Evolutionary conservation across 2,888 invertebrate species (phyloP).

Genomic region (Holacanthella duospinosa): DNA sequence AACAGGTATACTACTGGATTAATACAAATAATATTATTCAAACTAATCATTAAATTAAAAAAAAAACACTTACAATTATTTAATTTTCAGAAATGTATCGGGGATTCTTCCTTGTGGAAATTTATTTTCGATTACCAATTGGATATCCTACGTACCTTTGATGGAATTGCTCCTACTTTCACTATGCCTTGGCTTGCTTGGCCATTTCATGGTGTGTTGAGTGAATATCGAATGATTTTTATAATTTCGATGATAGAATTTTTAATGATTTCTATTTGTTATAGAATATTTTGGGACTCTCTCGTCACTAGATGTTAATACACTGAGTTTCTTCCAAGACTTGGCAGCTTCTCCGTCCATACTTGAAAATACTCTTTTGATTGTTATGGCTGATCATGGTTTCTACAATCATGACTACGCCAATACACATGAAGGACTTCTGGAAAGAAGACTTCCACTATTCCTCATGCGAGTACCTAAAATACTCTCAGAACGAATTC

Average conservation of each 20-base stretch:
- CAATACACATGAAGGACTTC: background rate
- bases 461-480: background rate
- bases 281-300: background rate
- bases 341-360: background rate
- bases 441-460: slow-evolving; percentile 1
- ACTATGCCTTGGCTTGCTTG: background rate
- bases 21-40: background rate
- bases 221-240: too few relatives aligned
- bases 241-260: too few relatives aligned
- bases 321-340: background rate
- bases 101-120: background rate
- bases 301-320: background rate
- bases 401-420: background rate
- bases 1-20: background rate
- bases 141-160: background rate
- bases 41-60: too few relatives aligned
- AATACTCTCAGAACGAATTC: background rate
- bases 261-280: too few relatives aligned
- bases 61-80: background rate
- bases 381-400: slow-evolving; percentile 1
- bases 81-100: background rate
- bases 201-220: background rate
- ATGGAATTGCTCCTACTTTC: background rate
- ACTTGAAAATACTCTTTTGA: background rate
- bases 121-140: background rate